Base-by-base conservation (phyloP, 2,888 invertebrate species). In the Cheilosia grossa region DNA sequence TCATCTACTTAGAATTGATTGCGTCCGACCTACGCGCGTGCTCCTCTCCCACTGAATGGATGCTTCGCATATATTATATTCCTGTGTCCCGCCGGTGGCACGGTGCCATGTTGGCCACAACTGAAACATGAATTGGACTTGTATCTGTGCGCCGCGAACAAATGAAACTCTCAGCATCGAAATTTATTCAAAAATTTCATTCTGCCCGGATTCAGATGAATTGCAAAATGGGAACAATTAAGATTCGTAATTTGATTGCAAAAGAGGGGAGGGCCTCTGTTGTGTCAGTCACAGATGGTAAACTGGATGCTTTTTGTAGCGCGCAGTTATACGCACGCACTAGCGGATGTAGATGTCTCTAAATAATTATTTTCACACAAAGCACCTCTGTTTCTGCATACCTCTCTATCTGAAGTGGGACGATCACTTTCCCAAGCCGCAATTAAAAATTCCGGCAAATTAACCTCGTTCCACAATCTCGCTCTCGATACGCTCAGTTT, bases 1-100 rank as follows among this genome's bases (percentile, higher is more conserved):
- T 91, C 91, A 91, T 92, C 92, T 92, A 90, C 90, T 91, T 91
- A 91, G 91, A 91, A 91, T 90, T 90, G 90, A 91, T 87, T 88
- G 88, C 88, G 87, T 85, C 75, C 87, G 86, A 56, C 85, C 87
- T 86, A 79, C 69, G 83, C 66, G 75, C 83, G 87, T 66, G 86
- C 44, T 56, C 72, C 72, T 51, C 70, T 72, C 30, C 27, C 77
- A 82, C 83, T 87, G 66, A 88, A 87, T 80, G 86, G 63, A 73
- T 87, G 87, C 86, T 9, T 10, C 17, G 47, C 9, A 2, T 30
- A 9, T 9, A 21, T n/a, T n/a, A 19, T 59, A 21, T 27, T 42
- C 42, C 56, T 56, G 63, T 21, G 21, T 37, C 49, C 78, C 61
- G 30, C 37, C 51, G 54, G 66, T 66, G 67, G 79, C 70, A 87